These are phyloP conservation scores for Neotoxoptera formosana DNA, from an alignment of 1,140 invertebrate genomes.

Conservation along the genomic window DNA sequence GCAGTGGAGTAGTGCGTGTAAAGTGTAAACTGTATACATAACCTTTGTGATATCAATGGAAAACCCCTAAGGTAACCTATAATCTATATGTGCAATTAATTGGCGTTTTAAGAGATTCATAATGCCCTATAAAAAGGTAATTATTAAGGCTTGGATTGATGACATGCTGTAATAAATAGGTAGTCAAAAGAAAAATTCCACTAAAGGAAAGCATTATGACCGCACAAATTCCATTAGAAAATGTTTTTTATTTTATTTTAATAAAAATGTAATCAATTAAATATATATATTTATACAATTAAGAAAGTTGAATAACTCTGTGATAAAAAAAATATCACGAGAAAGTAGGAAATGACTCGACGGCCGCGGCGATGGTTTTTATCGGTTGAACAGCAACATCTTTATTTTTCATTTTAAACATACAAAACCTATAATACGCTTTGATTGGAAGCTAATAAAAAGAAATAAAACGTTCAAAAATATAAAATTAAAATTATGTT, in stretches of 20 bases:
- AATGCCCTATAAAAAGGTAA: too few relatives aligned
- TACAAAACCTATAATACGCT: too few relatives aligned
- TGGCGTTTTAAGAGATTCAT: too few relatives aligned
- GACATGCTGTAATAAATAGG: too few relatives aligned
- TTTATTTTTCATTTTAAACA: too few relatives aligned
- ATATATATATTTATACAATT: not conserved
- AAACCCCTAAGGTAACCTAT: too few relatives aligned
- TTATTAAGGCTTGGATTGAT: too few relatives aligned
- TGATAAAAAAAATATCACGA: not conserved
- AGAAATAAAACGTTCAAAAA: too few relatives aligned
- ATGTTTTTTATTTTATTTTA: not conserved
- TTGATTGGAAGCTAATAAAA: too few relatives aligned
- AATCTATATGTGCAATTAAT: too few relatives aligned
- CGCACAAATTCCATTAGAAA: not conserved
- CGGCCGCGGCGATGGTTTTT: not conserved
- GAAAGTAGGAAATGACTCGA: not conserved
- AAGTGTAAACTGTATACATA: too few relatives aligned
- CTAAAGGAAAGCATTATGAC: not conserved
- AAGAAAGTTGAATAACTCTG: not conserved
- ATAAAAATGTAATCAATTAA: not conserved
- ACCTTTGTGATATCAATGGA: too few relatives aligned
- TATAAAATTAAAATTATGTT: not conserved
- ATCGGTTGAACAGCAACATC: not conserved
- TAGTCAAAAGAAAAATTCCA: not conserved
- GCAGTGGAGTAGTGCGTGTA: not conserved